Evolutionary conservation across 2,113 vertebrate genomes (phyloP).

Genomic region (Sylvilagus bachmani): DNA sequence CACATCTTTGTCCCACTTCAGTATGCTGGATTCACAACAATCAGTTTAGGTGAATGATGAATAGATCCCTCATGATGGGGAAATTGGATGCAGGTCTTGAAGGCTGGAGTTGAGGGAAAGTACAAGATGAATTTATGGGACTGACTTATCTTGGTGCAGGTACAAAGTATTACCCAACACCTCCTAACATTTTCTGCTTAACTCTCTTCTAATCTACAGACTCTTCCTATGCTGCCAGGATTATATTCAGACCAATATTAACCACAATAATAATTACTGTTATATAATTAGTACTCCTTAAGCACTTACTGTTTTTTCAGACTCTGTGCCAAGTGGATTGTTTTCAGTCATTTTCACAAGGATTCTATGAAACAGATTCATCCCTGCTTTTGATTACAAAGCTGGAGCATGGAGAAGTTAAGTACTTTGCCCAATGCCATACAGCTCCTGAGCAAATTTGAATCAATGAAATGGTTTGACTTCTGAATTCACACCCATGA

Average conservation of each 20-base stretch:
- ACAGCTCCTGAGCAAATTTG: background rate
- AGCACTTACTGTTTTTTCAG: background rate
- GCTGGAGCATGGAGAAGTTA: background rate
- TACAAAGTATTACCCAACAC: background rate
- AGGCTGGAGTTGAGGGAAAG: background rate
- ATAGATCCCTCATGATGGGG: background rate
- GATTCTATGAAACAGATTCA: background rate
- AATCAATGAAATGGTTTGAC: background rate
- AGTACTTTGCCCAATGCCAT: background rate
- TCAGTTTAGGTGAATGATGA: background rate
- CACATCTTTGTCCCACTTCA: background rate
- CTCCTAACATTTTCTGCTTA: background rate
- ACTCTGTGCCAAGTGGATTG: background rate
- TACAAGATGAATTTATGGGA: background rate
- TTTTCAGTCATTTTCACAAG: conserved; percentile 36
- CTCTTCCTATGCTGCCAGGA: background rate
- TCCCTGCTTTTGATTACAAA: background rate
- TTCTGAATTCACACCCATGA: background rate
- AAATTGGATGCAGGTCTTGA: background rate
- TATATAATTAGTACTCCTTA: background rate
- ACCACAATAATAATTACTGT: background rate
- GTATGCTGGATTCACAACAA: background rate
- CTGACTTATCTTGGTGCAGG: conserved; percentile 8
- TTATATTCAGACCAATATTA: background rate
- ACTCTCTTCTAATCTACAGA: background rate